These are phyloP conservation scores for Macrobrachium rosenbergii DNA, from an alignment of 1,140 invertebrate genomes.

Conservation along the genomic window DNA sequence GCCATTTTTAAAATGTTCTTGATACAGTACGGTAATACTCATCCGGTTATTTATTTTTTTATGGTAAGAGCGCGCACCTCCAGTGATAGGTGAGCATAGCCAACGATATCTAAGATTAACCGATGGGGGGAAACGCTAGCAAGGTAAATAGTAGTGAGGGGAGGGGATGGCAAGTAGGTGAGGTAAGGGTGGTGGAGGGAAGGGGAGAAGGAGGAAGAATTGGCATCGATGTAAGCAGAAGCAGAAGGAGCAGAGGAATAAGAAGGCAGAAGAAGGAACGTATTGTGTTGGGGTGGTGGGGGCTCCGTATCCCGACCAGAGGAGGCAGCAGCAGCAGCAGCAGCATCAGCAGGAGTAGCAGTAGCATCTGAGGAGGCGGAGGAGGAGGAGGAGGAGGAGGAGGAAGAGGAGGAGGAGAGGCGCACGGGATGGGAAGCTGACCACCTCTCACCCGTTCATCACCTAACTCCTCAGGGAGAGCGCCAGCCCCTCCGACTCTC, in stretches of 20 bases:
- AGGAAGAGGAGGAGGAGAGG: not conserved
- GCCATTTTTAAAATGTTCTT: not conserved
- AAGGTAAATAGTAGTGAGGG: conserved; percentile 46
- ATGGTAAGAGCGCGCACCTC: no score
- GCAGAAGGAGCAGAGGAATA: conserved; percentile 21
- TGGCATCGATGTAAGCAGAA: conserved; percentile 64
- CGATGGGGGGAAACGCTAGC: conserved; percentile 32
- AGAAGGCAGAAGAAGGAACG: conserved; percentile 17
- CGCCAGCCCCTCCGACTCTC: conserved; percentile 66
- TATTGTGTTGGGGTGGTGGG: conserved; percentile 56
- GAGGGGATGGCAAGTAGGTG: conserved; percentile 12
- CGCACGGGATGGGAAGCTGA: conserved; percentile 46
- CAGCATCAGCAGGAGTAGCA: conserved; percentile 63
- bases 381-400: conserved; percentile 1
- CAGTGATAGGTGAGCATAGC: not conserved
- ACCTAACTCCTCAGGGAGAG: conserved; percentile 62
- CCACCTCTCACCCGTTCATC: conserved; percentile 67
- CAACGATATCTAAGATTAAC: conserved; percentile 59
- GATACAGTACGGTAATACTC: no score
- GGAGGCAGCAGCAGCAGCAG: conserved; percentile 66
- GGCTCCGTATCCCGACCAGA: not conserved
- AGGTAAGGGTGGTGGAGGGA: conserved; percentile 22
- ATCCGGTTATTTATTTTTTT: not conserved
- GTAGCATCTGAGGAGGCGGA: conserved; percentile 3
- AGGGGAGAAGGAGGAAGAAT: conserved; percentile 14